Evolutionary conservation across 2,113 vertebrate genomes (phyloP), one percentile per base, ranked within the genome.

Genomic region (Centropristis striata): DNA sequence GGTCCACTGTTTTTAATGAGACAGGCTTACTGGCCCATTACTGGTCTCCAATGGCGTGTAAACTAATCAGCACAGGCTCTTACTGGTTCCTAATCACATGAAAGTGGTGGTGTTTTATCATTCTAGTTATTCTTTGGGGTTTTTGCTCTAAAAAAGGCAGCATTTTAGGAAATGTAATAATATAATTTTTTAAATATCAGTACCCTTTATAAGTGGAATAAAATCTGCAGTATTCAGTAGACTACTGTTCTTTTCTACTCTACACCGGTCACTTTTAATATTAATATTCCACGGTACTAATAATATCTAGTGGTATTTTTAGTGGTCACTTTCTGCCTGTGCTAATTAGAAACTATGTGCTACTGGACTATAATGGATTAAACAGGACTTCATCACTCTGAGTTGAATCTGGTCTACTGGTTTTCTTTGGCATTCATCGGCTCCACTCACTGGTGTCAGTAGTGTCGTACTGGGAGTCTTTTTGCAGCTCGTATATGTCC

Each of bases 391-490:
- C 20, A 75, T 87, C 58, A 67, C 55, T 63, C 42, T 53, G 47
- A 47, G 41, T 49, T 44, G 39, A 66, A 59, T 72, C 44, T 59
- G 23, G 39, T 58, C 28, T 21, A 72, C 42, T 39, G 63, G 15
- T 80, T 46, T 36, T 65, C 18, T 63, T 46, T 25, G 14, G 37
- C 60, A 28, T 93, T 89, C 3, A 88, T 92, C 0, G 8, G 53
- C 70, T 32, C 51, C 50, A 94, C 97, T 96, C 93, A 98, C 97
- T 98, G 81, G 96, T 98, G 93, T 98, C 97, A 23, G 97, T 98
- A 69, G 97, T 97, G 94, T 98, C 97, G 80, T 98, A 98, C 92
- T 98, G 97, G 88, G 97, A 98, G 94, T 98, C 97, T 89, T 95
- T 96, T 87, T 97, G 97, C 86, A 98, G 94, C 92, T 98, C 97